Base-by-base conservation (phyloP, 30 jellyfish, hydroid and myxozoan species). In the Clytia hemisphaerica region DNA sequence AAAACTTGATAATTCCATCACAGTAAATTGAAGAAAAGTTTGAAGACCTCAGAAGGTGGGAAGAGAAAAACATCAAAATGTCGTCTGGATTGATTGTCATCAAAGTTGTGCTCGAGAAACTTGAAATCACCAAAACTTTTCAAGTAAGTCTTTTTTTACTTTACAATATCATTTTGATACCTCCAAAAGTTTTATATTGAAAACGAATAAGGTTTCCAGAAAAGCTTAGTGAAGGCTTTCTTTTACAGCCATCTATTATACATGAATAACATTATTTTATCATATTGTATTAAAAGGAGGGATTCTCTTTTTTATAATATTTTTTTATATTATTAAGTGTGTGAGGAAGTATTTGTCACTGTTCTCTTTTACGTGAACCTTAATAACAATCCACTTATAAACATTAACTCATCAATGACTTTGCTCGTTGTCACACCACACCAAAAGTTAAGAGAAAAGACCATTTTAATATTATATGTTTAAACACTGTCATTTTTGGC, bases 41-140 rank as follows among this genome's bases (percentile, higher is more conserved):
- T n/a, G n/a, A n/a, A n/a, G n/a, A n/a, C n/a, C n/a, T n/a, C n/a
- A n/a, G n/a, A n/a, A n/a, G n/a, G n/a, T n/a, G n/a, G n/a, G n/a
- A n/a, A n/a, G n/a, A n/a, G n/a, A n/a, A n/a, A n/a, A n/a, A n/a
- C n/a, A n/a, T n/a, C n/a, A 4, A 7, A 67, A 45, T 45, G 27
- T 45, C 49, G 81, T 47, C 81, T 6, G 37, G 51, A 22, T 47
- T 69, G 29, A 33, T 63, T 1, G 75, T 50, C 28, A 69, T 85
- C 82, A 85, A 85, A 67, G 80, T 85, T 58, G 61, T 76, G 77
- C 83, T 85, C 16, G 79, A 67, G 32, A 72, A 71, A 47, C 50
- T 85, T 70, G 83, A 85, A 55, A 71, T 76, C 34, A 81, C 61
- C 60, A 85, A 85, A 49, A 71, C 95, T 0, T 78, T 85, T 28